Evolutionary conservation across 2,888 invertebrate genomes (phyloP).

Genomic region (Auanema freiburgensis): DNA sequence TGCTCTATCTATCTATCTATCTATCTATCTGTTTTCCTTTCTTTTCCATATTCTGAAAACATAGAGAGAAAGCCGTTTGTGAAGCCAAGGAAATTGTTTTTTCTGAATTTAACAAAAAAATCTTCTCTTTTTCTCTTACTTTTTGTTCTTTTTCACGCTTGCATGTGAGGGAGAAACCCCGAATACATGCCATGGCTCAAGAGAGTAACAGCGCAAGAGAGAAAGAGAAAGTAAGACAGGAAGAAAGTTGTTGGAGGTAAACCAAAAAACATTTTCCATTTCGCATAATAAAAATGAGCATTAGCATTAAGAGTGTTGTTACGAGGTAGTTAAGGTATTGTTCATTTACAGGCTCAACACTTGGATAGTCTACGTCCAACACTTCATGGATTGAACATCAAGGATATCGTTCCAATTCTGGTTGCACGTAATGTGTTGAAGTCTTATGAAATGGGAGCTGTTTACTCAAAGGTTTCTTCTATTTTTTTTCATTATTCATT

Average conservation of each 20-base stretch:
- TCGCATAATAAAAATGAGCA: background rate
- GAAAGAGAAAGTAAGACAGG: no score
- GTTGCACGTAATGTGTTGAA: constrained; percentile 58
- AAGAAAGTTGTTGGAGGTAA: no score
- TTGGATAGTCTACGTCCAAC: constrained; percentile 49
- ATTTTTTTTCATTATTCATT: background rate
- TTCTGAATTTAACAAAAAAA: background rate
- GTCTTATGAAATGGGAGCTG: constrained; percentile 54
- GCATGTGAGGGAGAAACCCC: no score
- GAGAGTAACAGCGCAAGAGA: no score
- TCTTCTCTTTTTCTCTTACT: background rate
- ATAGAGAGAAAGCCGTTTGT: background rate
- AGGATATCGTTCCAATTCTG: constrained; percentile 56
- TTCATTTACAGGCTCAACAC: constrained; percentile 47
- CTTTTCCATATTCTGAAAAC: no score
- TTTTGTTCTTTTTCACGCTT: no score
- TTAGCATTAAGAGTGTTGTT: background rate
- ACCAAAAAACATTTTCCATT: background rate
- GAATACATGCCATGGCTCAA: no score
- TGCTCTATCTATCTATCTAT: background rate
- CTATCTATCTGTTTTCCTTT: background rate
- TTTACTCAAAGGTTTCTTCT: constrained; percentile 54
- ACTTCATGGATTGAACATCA: constrained; percentile 39
- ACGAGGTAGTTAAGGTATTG: background rate
- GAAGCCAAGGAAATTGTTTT: background rate